Conservation (phyloP, 2,888 invertebrate genomes). For the Allolobophora icterica region DNA sequence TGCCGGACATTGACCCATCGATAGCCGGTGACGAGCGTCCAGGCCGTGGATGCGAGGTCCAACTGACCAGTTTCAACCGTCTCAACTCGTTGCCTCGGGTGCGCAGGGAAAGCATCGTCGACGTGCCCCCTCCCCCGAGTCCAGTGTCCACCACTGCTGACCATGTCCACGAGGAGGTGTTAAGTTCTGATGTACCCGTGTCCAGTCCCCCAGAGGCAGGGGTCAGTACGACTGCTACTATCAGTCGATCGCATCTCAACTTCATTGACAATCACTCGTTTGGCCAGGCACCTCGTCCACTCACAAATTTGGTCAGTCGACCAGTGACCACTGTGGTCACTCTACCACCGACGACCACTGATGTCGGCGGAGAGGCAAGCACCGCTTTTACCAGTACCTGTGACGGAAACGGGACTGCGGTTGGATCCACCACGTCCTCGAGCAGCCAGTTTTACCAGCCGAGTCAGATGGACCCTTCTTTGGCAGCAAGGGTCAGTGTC, state of each 20-base stretch:
- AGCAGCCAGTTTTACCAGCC: not conserved
- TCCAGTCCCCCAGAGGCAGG: not conserved
- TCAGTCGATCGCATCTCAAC: slow-evolving; percentile 12
- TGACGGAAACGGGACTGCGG: not conserved
- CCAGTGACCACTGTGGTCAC: slow-evolving; percentile 5
- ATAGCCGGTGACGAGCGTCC: slow-evolving; percentile 17
- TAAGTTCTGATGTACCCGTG: not conserved
- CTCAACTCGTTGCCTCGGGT: not conserved
- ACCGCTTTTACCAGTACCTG: not conserved
- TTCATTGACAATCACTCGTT: slow-evolving; percentile 13
- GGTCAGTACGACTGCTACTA: not conserved
- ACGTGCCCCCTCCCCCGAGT: not conserved
- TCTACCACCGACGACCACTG: not conserved
- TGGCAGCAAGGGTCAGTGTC: not conserved
- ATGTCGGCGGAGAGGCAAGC: not conserved
- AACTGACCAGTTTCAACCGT: slow-evolving; percentile 35
- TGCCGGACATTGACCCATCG: slow-evolving; percentile 18
- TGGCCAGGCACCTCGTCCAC: not conserved
- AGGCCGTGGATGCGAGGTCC: slow-evolving; percentile 20
- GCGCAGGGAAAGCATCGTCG: not conserved
- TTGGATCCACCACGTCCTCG: not conserved
- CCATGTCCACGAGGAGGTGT: not conserved
- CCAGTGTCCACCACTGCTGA: not conserved
- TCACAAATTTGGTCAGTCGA: not conserved
- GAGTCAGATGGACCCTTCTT: not conserved